phyloP scores from a whole-genome alignment of 2,797 vertebrate genomes.

The Chanos chanos region DNA sequence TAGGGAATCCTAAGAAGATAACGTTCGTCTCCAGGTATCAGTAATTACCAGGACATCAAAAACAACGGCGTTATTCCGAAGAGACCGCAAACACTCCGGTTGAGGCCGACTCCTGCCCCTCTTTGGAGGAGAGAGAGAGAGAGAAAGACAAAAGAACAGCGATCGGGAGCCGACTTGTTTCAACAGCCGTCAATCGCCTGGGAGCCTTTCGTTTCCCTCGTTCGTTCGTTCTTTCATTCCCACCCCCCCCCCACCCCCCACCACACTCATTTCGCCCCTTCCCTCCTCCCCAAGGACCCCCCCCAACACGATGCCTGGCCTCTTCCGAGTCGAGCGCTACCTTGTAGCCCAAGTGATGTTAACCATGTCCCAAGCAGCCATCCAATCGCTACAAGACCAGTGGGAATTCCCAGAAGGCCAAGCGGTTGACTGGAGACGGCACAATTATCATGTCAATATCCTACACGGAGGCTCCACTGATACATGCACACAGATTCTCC shows the following conservation, averaged over 20 bases:
- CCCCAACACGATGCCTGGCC: conserved; percentile 85
- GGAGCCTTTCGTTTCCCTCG: conserved; percentile 55
- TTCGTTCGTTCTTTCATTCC: conserved; percentile 59
- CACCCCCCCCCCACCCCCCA: no score
- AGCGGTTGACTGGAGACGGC: conserved; percentile 86
- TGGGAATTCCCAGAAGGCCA: conserved; percentile 83
- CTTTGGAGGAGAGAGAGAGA: conserved; percentile 64
- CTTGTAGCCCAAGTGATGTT: conserved; percentile 86
- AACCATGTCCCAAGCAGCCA: conserved; percentile 91
- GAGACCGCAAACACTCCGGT: conserved; percentile 26
- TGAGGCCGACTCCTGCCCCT: conserved; percentile 70
- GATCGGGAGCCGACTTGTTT: conserved; percentile 86
- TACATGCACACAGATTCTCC: conserved; percentile 78
- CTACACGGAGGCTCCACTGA: conserved; percentile 65
- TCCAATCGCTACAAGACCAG: conserved; percentile 90
- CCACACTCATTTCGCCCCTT: no score
- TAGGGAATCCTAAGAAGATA: conserved; percentile 27
- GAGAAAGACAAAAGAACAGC: conserved; percentile 75
- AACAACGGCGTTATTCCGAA: conserved; percentile 24
- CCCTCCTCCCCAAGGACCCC: conserved; percentile 70
- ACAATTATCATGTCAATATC: conserved; percentile 98
- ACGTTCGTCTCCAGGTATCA: conserved; percentile 42
- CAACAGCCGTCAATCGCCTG: conserved; percentile 85
- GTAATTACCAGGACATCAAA: conserved; percentile 46
- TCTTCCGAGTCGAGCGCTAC: conserved; percentile 86